These are phyloP conservation scores for Telmatochromis brichardi DNA, from an alignment of 2,113 vertebrate species.

Conservation along the genomic window DNA sequence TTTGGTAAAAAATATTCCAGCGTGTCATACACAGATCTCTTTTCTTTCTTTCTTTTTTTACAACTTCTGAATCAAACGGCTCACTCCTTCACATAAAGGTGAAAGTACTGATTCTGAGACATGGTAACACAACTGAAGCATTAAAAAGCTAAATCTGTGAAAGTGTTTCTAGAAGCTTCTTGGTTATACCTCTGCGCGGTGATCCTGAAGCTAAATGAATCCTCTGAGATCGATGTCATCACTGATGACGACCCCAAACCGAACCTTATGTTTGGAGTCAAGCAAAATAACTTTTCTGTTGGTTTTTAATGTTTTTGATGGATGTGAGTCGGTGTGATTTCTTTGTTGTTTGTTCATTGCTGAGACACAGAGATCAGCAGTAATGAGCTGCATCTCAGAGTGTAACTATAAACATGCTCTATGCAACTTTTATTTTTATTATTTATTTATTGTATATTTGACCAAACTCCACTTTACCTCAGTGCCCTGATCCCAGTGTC, in stretches of 20 bases:
- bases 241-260: background rate
- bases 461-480: background rate
- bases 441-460: background rate
- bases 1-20: fast-evolving
- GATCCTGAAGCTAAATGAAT: background rate
- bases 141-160: background rate
- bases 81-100: background rate
- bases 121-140: background rate
- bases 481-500: background rate
- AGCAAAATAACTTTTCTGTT: fast-evolving
- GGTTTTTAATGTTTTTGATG: background rate
- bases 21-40: background rate
- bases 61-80: background rate
- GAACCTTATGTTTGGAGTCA: background rate
- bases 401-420: background rate
- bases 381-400: fast-evolving
- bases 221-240: fast-evolving
- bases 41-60: fast-evolving
- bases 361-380: fast-evolving
- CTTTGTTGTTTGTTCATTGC: background rate
- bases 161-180: background rate
- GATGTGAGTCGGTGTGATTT: background rate
- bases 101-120: background rate
- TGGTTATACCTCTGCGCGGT: background rate
- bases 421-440: background rate